Percentiles rank a stretch among this genome's conserved stretches.
phyloP scores from a whole-genome alignment of 2,888 invertebrate genomes.

The Biston stratarius region DNA sequence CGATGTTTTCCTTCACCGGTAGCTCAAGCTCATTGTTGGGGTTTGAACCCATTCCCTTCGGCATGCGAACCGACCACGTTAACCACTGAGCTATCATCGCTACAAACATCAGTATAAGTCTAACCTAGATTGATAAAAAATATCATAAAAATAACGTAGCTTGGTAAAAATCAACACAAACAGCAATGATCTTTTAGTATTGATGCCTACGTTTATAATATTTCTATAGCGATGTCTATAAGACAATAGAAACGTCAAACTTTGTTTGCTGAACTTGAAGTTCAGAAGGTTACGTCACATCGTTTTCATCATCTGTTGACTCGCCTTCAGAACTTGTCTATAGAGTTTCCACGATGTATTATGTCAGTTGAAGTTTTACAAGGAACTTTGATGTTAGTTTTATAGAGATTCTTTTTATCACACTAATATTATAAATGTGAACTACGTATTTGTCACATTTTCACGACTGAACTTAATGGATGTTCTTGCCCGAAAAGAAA shows the following conservation, averaged over 20 bases:
- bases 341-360: conserved; percentile 16
- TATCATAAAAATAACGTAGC: background rate
- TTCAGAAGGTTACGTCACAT: conserved; percentile 22
- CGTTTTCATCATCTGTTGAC: conserved; percentile 22
- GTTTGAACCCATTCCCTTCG: too few relatives aligned
- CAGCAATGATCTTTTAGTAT: conserved; percentile 9
- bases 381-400: conserved; percentile 12
- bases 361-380: conserved; percentile 7
- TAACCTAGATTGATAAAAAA: background rate
- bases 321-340: conserved; percentile 17
- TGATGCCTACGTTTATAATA: conserved; percentile 1
- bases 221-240: conserved; percentile 17
- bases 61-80: too few relatives aligned
- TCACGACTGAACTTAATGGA: background rate
- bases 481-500: too few relatives aligned
- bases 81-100: too few relatives aligned
- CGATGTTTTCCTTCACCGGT: too few relatives aligned
- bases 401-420: conserved; percentile 22
- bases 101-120: background rate
- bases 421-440: conserved; percentile 2
- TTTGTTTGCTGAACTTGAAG: conserved; percentile 24
- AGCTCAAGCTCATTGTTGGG: too few relatives aligned
- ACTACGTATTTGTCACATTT: background rate
- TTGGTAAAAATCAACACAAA: background rate
- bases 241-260: conserved; percentile 18